Evolutionary conservation across 1,140 invertebrate species (phyloP), one percentile per base, ranked within the genome.

Genomic region (Himalopsyche phryganea): DNA sequence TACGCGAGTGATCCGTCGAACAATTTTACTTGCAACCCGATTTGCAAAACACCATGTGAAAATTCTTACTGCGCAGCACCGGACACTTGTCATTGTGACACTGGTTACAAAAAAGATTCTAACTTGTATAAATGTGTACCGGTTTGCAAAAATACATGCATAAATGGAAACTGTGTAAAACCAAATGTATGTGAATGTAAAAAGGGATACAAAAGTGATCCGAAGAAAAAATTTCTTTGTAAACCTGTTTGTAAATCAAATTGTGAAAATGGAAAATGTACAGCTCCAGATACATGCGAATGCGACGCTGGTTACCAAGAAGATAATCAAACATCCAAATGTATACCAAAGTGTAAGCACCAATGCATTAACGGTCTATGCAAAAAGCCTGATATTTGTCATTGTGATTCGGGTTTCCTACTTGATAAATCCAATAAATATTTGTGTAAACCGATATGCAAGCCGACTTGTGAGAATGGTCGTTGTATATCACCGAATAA

Each of bases 51-150:
- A 10, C 4, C 46, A 2, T 57, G 54, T 32, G 7, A 17, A 38
- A 62, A 18, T 61, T 82, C 81, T 1, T 69, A 55, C 6, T 85
- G 82, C 60, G 62, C 75, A 7, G 73, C 69, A 0, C 80, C 81
- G 1, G 74, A 82, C 57, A 63, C 62, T 32, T 85, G 83, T 59
- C 59, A 68, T 40, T 85, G 83, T 64, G 53, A 76, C 58, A 66
- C 72, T 14, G 82, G 82, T n/a, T 83, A 76, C 14, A 33, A 58
- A 50, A 23, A 55, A 35, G 19, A 45, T 2, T 6, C 6, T 68
- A 66, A 46, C 33, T 67, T 57, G 7, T 13, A 65, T 15, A 66
- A 63, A 9, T 81, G 80, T 50, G 52, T 67, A 28, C 76, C 79
- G 0, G 40, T 68, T 14, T 81, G 79, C 58, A 64, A 50, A 0